These are phyloP conservation scores for Myotis brandtii DNA, from an alignment of 2,113 vertebrate genomes.

Conservation along the genomic window DNA sequence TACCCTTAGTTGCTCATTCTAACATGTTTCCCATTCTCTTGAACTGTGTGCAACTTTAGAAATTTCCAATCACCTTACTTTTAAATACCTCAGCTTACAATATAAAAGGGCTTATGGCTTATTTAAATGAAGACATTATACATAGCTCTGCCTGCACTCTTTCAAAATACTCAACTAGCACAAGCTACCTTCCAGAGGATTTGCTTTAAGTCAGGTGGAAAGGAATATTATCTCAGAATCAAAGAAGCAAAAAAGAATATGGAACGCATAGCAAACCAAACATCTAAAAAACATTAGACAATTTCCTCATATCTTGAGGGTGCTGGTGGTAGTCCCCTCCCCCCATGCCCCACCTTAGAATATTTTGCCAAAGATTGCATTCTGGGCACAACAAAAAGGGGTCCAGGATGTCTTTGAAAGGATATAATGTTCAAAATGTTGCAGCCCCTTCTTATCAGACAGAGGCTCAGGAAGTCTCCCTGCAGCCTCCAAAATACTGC, in stretches of 20 bases:
- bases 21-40: slow-evolving; percentile 67
- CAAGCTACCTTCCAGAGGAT: slow-evolving; percentile 69
- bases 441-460: neutral
- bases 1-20: neutral
- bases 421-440: neutral
- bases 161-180: slow-evolving; percentile 75
- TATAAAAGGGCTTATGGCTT: slow-evolving; percentile 63
- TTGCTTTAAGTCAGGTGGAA: slow-evolving; percentile 69
- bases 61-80: slow-evolving; percentile 73
- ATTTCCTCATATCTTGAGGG: slow-evolving; percentile 57
- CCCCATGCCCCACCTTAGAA: neutral
- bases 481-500: slow-evolving; percentile 58
- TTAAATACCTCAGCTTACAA: slow-evolving; percentile 67
- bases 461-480: neutral
- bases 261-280: slow-evolving; percentile 55
- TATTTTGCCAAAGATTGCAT: neutral
- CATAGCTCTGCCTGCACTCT: slow-evolving; percentile 64
- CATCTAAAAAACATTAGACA: slow-evolving; percentile 34
- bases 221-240: slow-evolving; percentile 68
- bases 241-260: slow-evolving; percentile 16
- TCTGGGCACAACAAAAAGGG: neutral
- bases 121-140: slow-evolving; percentile 73
- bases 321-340: neutral
- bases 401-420: neutral
- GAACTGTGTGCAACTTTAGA: slow-evolving; percentile 71